Percentiles rank a stretch among this genome's conserved stretches.
phyloP scores from a whole-genome alignment of 1,140 invertebrate species.

The Propsilocerus akamusi region DNA sequence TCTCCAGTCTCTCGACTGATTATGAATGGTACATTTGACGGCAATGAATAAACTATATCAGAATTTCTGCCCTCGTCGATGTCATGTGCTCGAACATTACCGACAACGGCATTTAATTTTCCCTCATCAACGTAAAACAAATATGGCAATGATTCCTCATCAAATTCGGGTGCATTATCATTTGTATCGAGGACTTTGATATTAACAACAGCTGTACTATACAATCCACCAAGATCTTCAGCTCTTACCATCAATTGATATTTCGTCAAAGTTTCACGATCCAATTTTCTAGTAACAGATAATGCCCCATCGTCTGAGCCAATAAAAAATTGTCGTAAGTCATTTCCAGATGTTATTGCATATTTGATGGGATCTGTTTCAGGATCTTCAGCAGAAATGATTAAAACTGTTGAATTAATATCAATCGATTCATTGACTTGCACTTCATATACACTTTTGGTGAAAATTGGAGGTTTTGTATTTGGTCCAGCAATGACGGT shows the following conservation, averaged over 20 bases:
- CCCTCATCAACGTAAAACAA: conserved; percentile 70
- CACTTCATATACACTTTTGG: conserved; percentile 55
- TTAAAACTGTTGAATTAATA: conserved; percentile 53
- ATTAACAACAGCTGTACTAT: conserved; percentile 64
- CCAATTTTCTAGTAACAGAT: conserved; percentile 61
- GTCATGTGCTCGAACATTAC: conserved; percentile 68
- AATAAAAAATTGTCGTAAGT: conserved; percentile 66
- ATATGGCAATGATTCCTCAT: conserved; percentile 45
- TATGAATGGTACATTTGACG: conserved; percentile 47
- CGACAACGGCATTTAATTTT: conserved; percentile 41
- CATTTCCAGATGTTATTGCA: conserved; percentile 68
- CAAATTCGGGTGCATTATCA: conserved; percentile 73
- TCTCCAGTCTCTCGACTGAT: conserved; percentile 56
- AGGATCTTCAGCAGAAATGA: conserved; percentile 58
- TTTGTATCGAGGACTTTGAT: conserved; percentile 81
- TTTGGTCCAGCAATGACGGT: conserved; percentile 42
- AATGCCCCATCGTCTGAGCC: conserved; percentile 64
- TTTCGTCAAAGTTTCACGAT: conserved; percentile 67
- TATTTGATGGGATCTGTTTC: conserved; percentile 76
- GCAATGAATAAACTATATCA: conserved; percentile 39
- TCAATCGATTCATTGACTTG: conserved; percentile 66
- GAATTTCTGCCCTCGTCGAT: conserved; percentile 49
- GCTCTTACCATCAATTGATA: conserved; percentile 73
- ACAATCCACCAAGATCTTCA: conserved; percentile 65
- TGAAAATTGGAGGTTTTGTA: conserved; percentile 54